A percentile compares a stretch with the other conserved stretches of the same genome.
Conservation (phyloP, 2,797 vertebrate species). For the Cottoperca gobio region DNA sequence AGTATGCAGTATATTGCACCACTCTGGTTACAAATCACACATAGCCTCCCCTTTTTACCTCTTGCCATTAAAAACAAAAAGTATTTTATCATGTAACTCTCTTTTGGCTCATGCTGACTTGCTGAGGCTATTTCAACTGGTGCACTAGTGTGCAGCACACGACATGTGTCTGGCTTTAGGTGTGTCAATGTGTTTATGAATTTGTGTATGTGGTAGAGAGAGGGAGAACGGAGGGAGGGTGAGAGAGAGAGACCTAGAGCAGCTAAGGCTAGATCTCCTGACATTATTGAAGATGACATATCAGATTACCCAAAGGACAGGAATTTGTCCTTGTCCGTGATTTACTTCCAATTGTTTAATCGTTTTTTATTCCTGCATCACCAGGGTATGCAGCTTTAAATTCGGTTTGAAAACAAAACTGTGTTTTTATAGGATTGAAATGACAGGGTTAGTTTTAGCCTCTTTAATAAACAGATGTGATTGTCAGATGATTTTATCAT, state of each 20-base stretch:
- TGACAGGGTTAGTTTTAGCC: not conserved
- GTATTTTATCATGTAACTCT: not conserved
- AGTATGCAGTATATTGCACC: not conserved
- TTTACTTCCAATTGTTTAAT: conserved; percentile 77
- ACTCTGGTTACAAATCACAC: not conserved
- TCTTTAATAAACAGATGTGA: conserved; percentile 6
- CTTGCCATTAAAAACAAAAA: not conserved
- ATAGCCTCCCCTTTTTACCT: not conserved
- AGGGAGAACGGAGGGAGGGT: not conserved
- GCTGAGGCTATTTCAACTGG: not conserved
- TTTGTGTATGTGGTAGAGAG: conserved; percentile 33
- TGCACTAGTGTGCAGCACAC: conserved; percentile 2
- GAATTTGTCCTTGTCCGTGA: conserved; percentile 91
- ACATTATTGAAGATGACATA: conserved; percentile 87
- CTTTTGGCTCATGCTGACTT: conserved; percentile 1
- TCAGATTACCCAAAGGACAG: conserved; percentile 90
- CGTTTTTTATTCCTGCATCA: conserved; percentile 39
- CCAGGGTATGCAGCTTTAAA: conserved; percentile 12
- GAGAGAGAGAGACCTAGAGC: conserved; percentile 59
- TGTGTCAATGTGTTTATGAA: conserved; percentile 41
- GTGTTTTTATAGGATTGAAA: conserved; percentile 17
- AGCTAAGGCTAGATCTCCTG: conserved; percentile 79
- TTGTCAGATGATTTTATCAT: not conserved
- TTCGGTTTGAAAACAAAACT: conserved; percentile 21
- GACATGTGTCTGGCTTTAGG: conserved; percentile 31